phyloP scores from a whole-genome alignment of 2,888 invertebrate species.

The Torymus aiolomorphi region DNA sequence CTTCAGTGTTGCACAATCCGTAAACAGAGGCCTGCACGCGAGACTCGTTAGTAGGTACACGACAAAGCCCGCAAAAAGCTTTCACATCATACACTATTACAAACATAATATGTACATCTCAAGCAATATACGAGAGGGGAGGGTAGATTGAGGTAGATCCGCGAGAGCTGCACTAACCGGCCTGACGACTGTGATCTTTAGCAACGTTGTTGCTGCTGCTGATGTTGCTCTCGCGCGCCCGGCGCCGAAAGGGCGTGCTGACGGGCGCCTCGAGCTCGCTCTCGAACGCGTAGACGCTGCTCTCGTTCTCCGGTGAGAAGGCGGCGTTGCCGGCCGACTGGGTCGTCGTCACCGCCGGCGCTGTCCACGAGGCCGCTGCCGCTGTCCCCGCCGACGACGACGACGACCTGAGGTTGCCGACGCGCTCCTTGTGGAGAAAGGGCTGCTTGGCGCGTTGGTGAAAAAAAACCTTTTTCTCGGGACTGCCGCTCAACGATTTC shows the following conservation, averaged over 20 bases:
- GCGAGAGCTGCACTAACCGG: no score
- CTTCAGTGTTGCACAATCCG: no score
- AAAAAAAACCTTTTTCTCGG: conserved; percentile 68
- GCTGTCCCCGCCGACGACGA: no score
- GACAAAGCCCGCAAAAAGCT: not conserved
- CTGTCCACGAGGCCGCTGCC: no score
- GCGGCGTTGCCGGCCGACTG: conserved; percentile 75
- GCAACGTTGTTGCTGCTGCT: not conserved
- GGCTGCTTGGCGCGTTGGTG: conserved; percentile 76
- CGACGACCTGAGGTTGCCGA: no score
- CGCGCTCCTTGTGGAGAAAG: conserved; percentile 73
- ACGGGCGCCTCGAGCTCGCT: conserved; percentile 80
- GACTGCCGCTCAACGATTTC: conserved; percentile 59
- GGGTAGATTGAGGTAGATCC: no score
- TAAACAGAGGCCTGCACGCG: no score
- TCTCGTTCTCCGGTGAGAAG: conserved; percentile 83
- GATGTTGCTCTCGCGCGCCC: conserved; percentile 67
- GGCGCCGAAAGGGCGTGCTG: conserved; percentile 75
- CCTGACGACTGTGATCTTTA: not conserved
- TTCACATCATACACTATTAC: not conserved
- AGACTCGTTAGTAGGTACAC: not conserved
- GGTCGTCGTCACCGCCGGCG: conserved; percentile 77
- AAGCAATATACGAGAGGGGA: no score
- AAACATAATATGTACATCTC: no score
- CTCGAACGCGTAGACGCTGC: conserved; percentile 84